A percentile compares a stretch with the other conserved stretches of the same genome.
Conservation (phyloP, 2,797 vertebrate species). For the Sciurus vulgaris region DNA sequence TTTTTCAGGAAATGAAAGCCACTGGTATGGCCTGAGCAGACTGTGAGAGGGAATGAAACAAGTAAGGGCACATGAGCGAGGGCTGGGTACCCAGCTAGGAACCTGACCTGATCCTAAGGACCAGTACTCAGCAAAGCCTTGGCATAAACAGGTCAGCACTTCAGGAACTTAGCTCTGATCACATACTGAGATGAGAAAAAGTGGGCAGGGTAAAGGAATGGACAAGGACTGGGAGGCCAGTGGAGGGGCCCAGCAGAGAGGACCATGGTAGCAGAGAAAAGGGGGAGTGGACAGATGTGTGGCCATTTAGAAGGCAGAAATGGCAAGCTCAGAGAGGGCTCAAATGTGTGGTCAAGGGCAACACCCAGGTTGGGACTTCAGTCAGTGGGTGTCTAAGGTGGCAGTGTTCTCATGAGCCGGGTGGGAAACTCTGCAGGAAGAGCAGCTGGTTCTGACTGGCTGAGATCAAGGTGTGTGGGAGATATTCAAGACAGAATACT, state of each 20-base stretch:
- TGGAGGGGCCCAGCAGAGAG: neutral
- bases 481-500: neutral
- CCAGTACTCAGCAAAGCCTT: fast-evolving
- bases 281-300: neutral
- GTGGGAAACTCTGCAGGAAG: neutral
- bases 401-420: neutral
- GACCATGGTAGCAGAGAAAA: neutral
- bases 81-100: too few relatives aligned
- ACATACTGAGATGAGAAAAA: too few relatives aligned
- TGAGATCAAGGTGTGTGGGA: neutral
- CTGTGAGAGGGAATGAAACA: neutral
- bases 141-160: neutral
- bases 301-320: neutral
- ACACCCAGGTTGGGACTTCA: neutral
- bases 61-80: neutral
- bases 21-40: neutral
- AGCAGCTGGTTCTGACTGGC: neutral
- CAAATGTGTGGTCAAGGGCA: neutral
- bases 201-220: fast-evolving
- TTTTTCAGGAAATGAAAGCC: neutral
- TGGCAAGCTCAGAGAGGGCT: neutral
- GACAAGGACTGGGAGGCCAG: fast-evolving
- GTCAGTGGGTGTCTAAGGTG: too few relatives aligned
- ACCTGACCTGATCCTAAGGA: neutral
- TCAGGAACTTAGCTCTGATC: neutral